Evolutionary conservation across 2,888 invertebrate species (phyloP), one percentile per base, ranked within the genome.

Genomic region (Theodoxus fluviatilis): DNA sequence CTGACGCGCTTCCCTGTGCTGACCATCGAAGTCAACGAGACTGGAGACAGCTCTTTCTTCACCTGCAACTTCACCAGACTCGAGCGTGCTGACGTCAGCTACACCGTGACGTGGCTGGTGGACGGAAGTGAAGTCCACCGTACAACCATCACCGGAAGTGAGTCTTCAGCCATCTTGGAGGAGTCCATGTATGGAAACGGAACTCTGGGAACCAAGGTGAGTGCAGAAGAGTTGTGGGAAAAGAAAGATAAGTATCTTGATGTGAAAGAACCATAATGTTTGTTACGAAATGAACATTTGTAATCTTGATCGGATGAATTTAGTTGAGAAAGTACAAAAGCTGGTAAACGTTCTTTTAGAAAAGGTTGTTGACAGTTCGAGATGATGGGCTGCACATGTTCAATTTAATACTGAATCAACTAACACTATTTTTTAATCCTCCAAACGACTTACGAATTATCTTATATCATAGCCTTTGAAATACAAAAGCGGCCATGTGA

Each of bases 141-240:
- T 3, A 40, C 22, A 3, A n/a, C 22, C 1, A 1, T 65, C 6
- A 38, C 12, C 3, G 38, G 49, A 3, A 2, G 67, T 70, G 6
- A 57, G 25, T 28, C 38, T 12, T 22, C 67, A 15, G 72, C 70
- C 63, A 52, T 67, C 18, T 28, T 76, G 55, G 57, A 31, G 15
- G 73, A 72, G 28, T 38, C 40, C 0, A 31, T 38, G 6, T 64
- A 71, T 66, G 49, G 40, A n/a, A 69, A 72, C 35, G 71, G 66
- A 52, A 73, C 70, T 1, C 74, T 68, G 66, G 71, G 72, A 28
- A 69, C 73, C 35, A 43, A 73, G 70, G 75, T 76, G 49, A 70
- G 70, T 18, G 40, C 52, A 22, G n/a, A n/a, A n/a, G n/a, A n/a
- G n/a, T n/a, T n/a, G n/a, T n/a, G n/a, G n/a, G n/a, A n/a, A n/a